These are phyloP conservation scores for Perizoma affinitatum DNA, from an alignment of 2,888 invertebrate genomes.

Conservation along the genomic window DNA sequence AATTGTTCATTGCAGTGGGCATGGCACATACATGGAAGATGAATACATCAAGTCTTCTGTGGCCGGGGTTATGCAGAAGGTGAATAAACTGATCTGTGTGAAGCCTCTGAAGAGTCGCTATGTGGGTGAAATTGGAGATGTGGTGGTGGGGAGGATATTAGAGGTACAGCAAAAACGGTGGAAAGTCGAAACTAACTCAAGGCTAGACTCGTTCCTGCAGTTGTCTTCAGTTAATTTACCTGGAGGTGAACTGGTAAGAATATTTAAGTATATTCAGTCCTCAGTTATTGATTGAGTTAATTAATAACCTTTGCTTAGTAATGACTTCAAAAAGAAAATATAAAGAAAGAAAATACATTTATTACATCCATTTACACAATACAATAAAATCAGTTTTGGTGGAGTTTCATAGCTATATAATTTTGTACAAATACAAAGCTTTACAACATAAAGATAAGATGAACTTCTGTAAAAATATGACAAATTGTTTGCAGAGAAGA, in stretches of 20 bases:
- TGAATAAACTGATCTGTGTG: conserved; percentile 97
- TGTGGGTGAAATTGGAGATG: conserved; percentile 97
- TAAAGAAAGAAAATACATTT: no score
- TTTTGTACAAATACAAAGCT: no score
- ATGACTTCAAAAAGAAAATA: no score
- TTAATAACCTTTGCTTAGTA: no score
- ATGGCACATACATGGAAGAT: conserved; percentile 96
- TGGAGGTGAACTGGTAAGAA: conserved; percentile 95
- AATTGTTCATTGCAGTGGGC: conserved; percentile 87
- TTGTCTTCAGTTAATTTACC: conserved; percentile 98
- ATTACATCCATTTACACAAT: no score
- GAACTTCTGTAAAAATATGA: no score
- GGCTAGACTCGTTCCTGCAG: conserved; percentile 93
- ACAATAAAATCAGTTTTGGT: no score
- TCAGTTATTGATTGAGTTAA: no score
- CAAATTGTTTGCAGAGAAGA: conserved; percentile 85
- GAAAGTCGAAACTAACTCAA: conserved; percentile 97
- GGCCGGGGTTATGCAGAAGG: conserved; percentile 96
- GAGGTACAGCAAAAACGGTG: conserved; percentile 97
- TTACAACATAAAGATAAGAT: no score
- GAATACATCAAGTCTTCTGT: conserved; percentile 95
- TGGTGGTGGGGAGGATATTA: conserved; percentile 96
- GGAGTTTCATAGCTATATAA: no score
- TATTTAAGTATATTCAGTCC: background rate
- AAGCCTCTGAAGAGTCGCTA: conserved; percentile 95